Conservation (phyloP, 2,888 invertebrate species). For the Selenia dentaria region DNA sequence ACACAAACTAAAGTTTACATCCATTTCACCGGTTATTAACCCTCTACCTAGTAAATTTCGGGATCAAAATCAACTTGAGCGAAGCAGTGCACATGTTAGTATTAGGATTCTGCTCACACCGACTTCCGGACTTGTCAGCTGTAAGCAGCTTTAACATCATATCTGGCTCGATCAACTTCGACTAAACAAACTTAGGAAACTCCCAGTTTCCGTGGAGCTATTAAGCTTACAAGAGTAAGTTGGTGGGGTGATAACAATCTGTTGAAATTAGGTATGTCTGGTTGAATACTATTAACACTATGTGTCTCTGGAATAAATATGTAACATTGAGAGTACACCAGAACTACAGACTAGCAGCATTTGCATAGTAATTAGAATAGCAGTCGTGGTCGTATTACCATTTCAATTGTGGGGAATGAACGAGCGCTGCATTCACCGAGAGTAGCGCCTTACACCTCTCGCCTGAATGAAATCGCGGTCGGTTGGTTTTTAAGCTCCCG, state of each 20-base stretch:
- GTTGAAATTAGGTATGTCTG: conserved; percentile 2
- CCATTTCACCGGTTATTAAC: conserved; percentile 1
- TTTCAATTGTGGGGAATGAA: conserved; percentile 73
- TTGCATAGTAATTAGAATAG: conserved; percentile 72
- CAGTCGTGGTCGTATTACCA: conserved; percentile 65
- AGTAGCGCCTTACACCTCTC: conserved; percentile 49
- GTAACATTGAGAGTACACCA: conserved; percentile 16
- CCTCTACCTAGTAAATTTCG: conserved; percentile 14
- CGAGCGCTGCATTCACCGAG: conserved; percentile 42
- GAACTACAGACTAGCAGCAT: conserved; percentile 48
- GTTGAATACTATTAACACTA: neutral
- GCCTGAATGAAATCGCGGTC: conserved; percentile 47
- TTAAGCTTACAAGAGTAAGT: conserved; percentile 19
- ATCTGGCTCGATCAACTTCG: conserved; percentile 30
- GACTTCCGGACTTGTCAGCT: conserved; percentile 26
- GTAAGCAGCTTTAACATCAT: conserved; percentile 26
- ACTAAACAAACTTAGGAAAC: conserved; percentile 31
- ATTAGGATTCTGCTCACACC: conserved; percentile 27
- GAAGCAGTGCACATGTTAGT: conserved; percentile 1
- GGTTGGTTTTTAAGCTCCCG: conserved; percentile 54
- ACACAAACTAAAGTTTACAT: conserved; percentile 15
- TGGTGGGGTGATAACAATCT: conserved; percentile 19
- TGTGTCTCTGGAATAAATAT: neutral
- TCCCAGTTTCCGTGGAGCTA: conserved; percentile 16
- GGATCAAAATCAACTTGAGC: conserved; percentile 9